Base-by-base conservation (phyloP, 1,140 invertebrate species). In the Aethina tumida region DNA sequence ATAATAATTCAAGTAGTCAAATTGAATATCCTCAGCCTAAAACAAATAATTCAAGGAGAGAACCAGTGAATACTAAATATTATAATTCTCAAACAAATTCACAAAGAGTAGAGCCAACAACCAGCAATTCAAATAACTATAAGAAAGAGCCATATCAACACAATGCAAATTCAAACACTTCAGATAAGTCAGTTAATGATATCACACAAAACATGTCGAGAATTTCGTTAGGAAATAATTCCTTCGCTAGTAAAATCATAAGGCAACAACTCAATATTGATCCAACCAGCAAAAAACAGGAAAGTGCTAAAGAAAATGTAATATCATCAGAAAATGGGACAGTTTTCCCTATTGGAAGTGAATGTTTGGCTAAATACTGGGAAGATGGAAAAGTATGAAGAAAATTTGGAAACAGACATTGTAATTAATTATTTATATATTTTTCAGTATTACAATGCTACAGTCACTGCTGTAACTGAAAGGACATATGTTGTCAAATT, bases 341-440 rank as follows among this genome's bases (percentile, higher is more conserved):
- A n/a, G n/a, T n/a, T 38, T 89, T 81, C 80, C 78, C 76, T 52
- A 62, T 77, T 31, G 86, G 86, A 13, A 84, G 90, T 56, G 70
- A 77, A 27, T 90, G 85, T 62, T 69, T 90, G 59, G 87, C 88
- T 4, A 84, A 87, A 55, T 93, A 92, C 63, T 92, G 88, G 87
- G 87, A 92, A 65, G 88, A 93, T 67, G 80, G 84, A 53, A 77
- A 77, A 66, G 85, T 90, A 20, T 17, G 21, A 27, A 41, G 20
- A 22, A 21, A 16, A 19, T 61, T 67, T 66, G 66, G 12, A 9
- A 21, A 19, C 9, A 33, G 0, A 30, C 32, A 28, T 40, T 33
- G 2, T 8, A 37, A 20, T 22, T 17, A 25, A 43, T 33, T 22
- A 30, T 30, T 34, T 8, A 21, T 35, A 17, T 16, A 30, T 35